These are phyloP conservation scores for Pseudopipra pipra DNA, from an alignment of 2,113 vertebrate genomes.

Conservation along the genomic window DNA sequence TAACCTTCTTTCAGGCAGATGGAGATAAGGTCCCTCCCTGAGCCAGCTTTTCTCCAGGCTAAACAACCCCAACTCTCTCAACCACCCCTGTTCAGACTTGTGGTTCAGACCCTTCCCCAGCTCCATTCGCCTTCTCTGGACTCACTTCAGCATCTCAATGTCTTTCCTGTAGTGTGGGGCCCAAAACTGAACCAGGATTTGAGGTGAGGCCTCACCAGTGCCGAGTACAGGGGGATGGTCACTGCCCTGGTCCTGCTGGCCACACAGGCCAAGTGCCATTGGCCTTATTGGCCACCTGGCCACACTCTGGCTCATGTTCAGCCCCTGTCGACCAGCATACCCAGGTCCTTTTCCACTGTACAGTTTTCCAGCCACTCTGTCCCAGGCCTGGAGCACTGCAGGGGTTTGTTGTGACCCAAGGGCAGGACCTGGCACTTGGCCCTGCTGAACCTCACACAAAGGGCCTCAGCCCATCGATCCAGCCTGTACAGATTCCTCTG, in stretches of 20 bases:
- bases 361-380: background rate
- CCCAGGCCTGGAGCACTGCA: background rate
- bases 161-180: accelerated
- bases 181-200: background rate
- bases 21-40: background rate
- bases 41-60: background rate
- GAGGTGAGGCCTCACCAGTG: background rate
- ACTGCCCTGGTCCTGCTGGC: background rate
- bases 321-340: accelerated
- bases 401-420: background rate
- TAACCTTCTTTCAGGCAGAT: background rate
- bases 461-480: background rate
- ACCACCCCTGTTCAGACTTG: background rate
- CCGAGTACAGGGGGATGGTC: background rate
- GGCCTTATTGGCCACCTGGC: background rate
- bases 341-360: background rate
- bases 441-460: accelerated
- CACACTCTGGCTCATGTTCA: background rate
- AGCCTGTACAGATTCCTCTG: background rate
- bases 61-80: background rate
- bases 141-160: accelerated
- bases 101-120: background rate
- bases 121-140: background rate
- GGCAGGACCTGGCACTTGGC: background rate
- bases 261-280: background rate